A percentile compares a stretch with the other conserved stretches of the same genome.
These are phyloP conservation scores for Sipha flava DNA, from an alignment of 1,140 invertebrate genomes.

Conservation along the genomic window DNA sequence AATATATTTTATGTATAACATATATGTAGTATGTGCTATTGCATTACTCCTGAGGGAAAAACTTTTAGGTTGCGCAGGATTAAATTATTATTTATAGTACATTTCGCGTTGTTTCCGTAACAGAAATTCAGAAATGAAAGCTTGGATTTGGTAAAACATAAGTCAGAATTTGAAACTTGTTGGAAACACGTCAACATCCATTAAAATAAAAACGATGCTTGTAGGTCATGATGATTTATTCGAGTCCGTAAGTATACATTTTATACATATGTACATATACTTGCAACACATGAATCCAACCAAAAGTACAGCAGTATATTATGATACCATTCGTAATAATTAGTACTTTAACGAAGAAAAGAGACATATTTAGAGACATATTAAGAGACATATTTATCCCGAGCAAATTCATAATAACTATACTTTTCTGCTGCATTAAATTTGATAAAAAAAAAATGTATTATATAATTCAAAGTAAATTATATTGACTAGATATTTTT, in stretches of 20 bases:
- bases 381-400: too few relatives aligned
- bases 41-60: neutral
- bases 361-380: too few relatives aligned
- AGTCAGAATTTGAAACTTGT: slow-evolving; percentile 16
- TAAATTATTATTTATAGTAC: slow-evolving; percentile 17
- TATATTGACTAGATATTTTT: too few relatives aligned
- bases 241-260: too few relatives aligned
- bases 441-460: too few relatives aligned
- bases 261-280: neutral
- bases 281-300: neutral
- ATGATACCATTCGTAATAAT: neutral
- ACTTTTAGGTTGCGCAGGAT: slow-evolving; percentile 6
- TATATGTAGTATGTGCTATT: neutral
- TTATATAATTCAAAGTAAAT: too few relatives aligned
- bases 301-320: neutral
- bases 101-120: neutral
- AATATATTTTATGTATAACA: neutral
- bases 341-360: too few relatives aligned
- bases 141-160: slow-evolving; percentile 14
- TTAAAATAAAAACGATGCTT: slow-evolving; percentile 1
- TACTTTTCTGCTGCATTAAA: too few relatives aligned
- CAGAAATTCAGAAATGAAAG: slow-evolving; percentile 16
- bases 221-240: neutral
- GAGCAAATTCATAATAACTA: too few relatives aligned
- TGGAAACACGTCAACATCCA: neutral